Evolutionary conservation across 2,113 vertebrate species (phyloP), one percentile per base, ranked within the genome.

Genomic region (Recurvirostra avosetta): DNA sequence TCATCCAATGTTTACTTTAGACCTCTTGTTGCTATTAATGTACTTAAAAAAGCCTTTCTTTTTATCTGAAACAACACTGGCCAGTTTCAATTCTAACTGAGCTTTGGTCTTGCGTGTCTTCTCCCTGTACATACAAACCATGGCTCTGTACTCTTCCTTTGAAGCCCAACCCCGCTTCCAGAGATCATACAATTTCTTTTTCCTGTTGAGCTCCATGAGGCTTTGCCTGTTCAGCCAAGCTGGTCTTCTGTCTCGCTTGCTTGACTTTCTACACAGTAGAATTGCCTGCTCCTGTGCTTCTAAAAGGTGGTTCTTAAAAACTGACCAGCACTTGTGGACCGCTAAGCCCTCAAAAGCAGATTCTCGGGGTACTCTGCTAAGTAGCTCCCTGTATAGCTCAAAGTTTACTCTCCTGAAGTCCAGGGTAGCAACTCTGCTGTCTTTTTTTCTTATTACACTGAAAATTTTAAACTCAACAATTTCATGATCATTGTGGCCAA

Each of bases 261-360:
- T 53, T 66, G 38, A 53, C 18, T 43, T 63, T 21, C 5, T 6
- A 41, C 76, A 62, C 43, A 65, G 30, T 4, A 3, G 30, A 65
- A 65, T 17, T 43, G 23, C 49, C 61, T n/a, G 30, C 36, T 41
- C 59, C 9, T 53, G 30, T 53, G 18, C 49, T 65, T 53, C 38
- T 53, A 41, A 79, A 77, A 53, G 22, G 49, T 41, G 23, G 23
- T 30, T 52, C 36, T 41, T 45, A 56, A 80, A 79, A 50, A 30
- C 27, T 56, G 32, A 68, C 36, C 32, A n/a, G 41, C 14, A 40
- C 13, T 50, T 0, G 0, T 22, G 17, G 53, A 45, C 47, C 63
- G 32, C 9, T 56, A 50, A 85, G 27, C 8, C 53, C 53, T 56
- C 36, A 50, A 56, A 50, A 62, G 36, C 40, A 74, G 41, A 50